Evolutionary conservation across 2,113 vertebrate genomes (phyloP).

Genomic region (Chaenocephalus aceratus): DNA sequence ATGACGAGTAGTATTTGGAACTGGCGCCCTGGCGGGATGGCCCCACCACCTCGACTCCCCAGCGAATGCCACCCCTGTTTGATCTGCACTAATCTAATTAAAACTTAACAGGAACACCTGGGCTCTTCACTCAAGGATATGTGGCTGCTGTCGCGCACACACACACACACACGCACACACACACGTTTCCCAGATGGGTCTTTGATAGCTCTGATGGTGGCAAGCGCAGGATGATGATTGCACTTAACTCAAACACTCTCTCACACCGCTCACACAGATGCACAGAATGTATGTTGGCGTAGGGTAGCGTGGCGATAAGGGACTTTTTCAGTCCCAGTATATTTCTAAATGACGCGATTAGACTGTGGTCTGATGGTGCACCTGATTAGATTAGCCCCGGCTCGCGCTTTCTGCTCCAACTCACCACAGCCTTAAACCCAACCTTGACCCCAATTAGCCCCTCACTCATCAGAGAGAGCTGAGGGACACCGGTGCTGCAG

Average conservation of each 20-base stretch:
- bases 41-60: slow-evolving; percentile 68
- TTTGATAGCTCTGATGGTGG: slow-evolving; percentile 80
- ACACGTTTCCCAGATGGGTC: slow-evolving; percentile 78
- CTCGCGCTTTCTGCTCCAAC: slow-evolving; percentile 69
- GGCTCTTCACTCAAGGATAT: slow-evolving; percentile 70
- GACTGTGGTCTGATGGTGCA: slow-evolving; percentile 76
- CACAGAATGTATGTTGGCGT: slow-evolving; percentile 31
- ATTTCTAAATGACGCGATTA: slow-evolving; percentile 84
- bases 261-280: slow-evolving; percentile 16
- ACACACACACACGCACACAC: not conserved
- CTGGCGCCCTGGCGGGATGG: slow-evolving; percentile 36
- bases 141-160: slow-evolving; percentile 28
- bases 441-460: slow-evolving; percentile 86
- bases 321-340: slow-evolving; percentile 74
- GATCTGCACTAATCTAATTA: slow-evolving; percentile 86
- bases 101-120: slow-evolving; percentile 85
- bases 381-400: slow-evolving; percentile 83
- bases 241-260: slow-evolving; percentile 61
- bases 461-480: slow-evolving; percentile 74
- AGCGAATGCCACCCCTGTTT: slow-evolving; percentile 71
- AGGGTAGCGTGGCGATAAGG: slow-evolving; percentile 55
- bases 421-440: slow-evolving; percentile 76
- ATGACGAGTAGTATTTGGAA: slow-evolving; percentile 62
- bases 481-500: slow-evolving; percentile 58
- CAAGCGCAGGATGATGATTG: slow-evolving; percentile 70